Conservation (phyloP, 2,113 vertebrate species). For the Nothocercus nigrocapillus region DNA sequence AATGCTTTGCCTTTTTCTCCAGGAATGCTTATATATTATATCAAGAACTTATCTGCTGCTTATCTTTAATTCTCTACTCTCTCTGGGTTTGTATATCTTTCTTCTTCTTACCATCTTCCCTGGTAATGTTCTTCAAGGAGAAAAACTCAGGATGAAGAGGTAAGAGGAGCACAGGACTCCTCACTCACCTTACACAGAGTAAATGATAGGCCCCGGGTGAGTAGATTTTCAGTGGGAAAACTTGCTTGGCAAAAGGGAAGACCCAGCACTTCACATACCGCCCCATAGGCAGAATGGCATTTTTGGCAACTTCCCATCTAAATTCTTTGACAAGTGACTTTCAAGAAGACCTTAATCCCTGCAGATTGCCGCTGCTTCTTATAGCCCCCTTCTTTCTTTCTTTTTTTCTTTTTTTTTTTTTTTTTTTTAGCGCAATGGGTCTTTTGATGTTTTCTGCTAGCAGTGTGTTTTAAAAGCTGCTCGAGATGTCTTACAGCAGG, state of each 20-base stretch:
- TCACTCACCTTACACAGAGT: rapidly evolving
- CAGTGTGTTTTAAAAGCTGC: background rate
- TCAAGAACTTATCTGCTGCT: background rate
- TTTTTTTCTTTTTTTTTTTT: background rate
- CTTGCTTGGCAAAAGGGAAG: background rate
- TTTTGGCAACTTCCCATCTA: background rate
- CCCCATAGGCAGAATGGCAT: background rate
- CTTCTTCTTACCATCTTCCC: background rate
- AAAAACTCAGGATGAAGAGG: background rate
- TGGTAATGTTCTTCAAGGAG: background rate
- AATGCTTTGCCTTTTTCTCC: background rate
- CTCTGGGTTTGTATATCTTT: background rate
- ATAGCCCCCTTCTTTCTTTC: background rate
- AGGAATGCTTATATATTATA: background rate
- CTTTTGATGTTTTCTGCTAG: background rate
- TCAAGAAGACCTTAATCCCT: background rate
- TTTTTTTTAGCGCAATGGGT: background rate
- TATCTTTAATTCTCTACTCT: background rate
- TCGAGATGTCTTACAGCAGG: background rate
- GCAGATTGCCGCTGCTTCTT: background rate
- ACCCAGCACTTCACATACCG: background rate
- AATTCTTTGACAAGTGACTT: background rate
- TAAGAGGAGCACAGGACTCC: background rate
- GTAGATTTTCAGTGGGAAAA: background rate
- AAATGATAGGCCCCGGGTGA: background rate